phyloP scores from a whole-genome alignment of 1,140 invertebrate genomes.

The Eupristina koningsbergeri region DNA sequence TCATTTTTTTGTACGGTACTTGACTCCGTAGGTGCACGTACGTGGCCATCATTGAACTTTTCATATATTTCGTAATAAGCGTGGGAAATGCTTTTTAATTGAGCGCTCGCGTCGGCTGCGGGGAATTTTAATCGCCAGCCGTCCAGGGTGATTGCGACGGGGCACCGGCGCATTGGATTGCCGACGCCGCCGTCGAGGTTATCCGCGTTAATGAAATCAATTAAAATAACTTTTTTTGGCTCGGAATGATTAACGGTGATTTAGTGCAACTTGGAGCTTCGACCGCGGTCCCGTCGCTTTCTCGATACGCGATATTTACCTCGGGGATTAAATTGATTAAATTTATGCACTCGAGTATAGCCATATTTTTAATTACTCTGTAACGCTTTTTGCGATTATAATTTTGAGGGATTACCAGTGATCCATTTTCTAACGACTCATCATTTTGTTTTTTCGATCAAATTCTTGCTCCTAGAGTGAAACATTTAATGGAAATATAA shows the following conservation, averaged over 20 bases:
- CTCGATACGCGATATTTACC: background rate
- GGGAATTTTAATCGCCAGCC: constrained; percentile 42
- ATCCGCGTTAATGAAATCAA: constrained; percentile 43
- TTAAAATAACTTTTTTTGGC: constrained; percentile 35
- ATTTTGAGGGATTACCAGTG: no score
- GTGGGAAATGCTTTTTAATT: constrained; percentile 40
- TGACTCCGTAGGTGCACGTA: background rate
- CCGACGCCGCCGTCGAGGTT: no score
- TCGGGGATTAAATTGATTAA: background rate
- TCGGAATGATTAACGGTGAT: background rate
- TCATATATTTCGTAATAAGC: constrained; percentile 51
- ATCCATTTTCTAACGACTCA: background rate
- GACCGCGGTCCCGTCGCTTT: background rate
- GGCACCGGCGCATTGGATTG: no score
- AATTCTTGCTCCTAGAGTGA: no score
- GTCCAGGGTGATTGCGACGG: background rate
- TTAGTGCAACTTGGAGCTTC: background rate
- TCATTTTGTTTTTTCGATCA: background rate
- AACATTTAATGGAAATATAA: no score
- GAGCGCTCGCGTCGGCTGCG: background rate
- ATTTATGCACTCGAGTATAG: background rate
- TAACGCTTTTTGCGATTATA: no score
- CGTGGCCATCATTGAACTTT: constrained; percentile 50
- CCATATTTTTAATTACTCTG: background rate
- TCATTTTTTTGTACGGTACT: constrained; percentile 47